These are phyloP conservation scores for Mesorhabditis belari DNA, from an alignment of 2,888 invertebrate species.

Conservation along the genomic window DNA sequence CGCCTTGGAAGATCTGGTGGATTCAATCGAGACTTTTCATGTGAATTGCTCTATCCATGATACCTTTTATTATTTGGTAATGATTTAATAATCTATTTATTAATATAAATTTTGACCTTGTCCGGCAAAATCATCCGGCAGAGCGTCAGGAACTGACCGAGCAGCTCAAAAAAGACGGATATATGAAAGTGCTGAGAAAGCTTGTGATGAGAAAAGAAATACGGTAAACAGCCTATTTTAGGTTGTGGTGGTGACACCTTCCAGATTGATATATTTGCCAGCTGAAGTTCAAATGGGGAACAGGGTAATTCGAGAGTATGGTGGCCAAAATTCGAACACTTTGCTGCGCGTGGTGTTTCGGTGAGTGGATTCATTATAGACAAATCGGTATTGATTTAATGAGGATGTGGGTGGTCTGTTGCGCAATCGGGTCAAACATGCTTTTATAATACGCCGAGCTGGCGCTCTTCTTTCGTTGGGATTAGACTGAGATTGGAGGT, in stretches of 20 bases:
- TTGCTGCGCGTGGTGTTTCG: background rate
- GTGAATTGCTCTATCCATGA: background rate
- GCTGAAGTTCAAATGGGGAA: conserved; percentile 12
- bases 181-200: background rate
- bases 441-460: background rate
- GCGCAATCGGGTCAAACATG: background rate
- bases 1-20: background rate
- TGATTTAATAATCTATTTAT: background rate
- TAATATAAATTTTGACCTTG: conserved; percentile 2
- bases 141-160: background rate
- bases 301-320: conserved; percentile 4
- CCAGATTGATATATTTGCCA: conserved; percentile 4
- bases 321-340: background rate
- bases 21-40: background rate
- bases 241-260: conserved; percentile 9
- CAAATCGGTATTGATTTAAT: background rate
- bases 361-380: background rate
- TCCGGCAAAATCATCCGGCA: background rate
- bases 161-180: background rate
- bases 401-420: background rate
- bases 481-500: background rate
- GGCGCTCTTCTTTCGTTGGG: background rate
- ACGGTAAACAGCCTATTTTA: too few species aligned
- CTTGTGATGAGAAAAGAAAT: too few species aligned
- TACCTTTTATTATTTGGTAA: background rate